These are phyloP conservation scores for Bradypus variegatus DNA, from an alignment of 2,797 vertebrate genomes.

Conservation along the genomic window DNA sequence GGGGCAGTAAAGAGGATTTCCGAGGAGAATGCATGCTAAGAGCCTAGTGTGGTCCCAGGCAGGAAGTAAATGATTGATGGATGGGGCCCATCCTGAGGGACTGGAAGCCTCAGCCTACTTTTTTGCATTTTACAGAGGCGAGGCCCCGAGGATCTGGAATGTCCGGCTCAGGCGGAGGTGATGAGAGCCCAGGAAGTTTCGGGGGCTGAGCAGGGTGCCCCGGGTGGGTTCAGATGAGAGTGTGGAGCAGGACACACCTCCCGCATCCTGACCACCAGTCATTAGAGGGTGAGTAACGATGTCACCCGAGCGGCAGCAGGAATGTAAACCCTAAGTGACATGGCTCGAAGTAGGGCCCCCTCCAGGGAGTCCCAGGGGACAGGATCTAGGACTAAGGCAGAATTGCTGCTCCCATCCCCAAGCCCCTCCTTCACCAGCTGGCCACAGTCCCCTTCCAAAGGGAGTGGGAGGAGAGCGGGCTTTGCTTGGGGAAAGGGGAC, in stretches of 20 bases:
- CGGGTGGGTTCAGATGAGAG: too few species aligned
- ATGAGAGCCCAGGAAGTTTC: neutral
- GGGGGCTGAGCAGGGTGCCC: neutral
- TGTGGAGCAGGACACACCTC: neutral
- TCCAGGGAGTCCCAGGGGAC: too few species aligned
- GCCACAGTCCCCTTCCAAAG: neutral
- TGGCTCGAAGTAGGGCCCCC: neutral
- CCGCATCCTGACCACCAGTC: neutral
- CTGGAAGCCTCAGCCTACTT: neutral
- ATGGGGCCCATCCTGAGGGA: too few species aligned
- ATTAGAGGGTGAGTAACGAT: too few species aligned
- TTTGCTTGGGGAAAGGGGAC: neutral
- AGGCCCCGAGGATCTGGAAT: too few species aligned
- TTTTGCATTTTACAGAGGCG: neutral
- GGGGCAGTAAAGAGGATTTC: neutral
- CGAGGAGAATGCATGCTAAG: neutral
- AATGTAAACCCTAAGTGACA: neutral
- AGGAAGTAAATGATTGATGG: neutral
- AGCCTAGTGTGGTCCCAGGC: neutral
- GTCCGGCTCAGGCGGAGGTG: neutral
- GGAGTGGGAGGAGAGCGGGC: neutral
- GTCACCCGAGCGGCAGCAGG: neutral
- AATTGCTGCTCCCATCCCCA: neutral
- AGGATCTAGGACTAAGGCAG: neutral
- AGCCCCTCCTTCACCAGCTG: neutral